phyloP scores from a whole-genome alignment of 2,113 vertebrate genomes.

The Sylvicapra grimmia region DNA sequence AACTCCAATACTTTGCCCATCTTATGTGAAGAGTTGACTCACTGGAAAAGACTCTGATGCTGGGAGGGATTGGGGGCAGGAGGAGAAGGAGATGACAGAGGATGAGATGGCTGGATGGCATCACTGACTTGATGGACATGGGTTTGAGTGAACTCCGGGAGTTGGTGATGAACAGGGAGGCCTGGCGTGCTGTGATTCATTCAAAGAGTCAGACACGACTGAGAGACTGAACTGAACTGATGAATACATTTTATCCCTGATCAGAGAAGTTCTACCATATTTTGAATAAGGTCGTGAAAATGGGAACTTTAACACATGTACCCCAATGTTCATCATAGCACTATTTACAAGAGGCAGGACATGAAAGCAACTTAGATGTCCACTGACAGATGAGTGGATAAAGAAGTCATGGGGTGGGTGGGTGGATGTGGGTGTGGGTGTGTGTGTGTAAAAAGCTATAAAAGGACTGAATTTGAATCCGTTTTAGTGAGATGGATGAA shows the following conservation, averaged over 20 bases:
- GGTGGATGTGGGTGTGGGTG: too few relatives aligned
- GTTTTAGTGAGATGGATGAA: not conserved
- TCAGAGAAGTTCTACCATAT: not conserved
- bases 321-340: not conserved
- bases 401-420: not conserved
- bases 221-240: too few relatives aligned
- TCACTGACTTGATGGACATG: too few relatives aligned
- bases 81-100: too few relatives aligned
- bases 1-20: too few relatives aligned
- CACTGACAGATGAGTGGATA: not conserved
- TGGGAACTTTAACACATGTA: not conserved
- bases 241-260: not conserved
- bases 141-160: too few relatives aligned
- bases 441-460: not conserved
- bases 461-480: not conserved
- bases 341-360: not conserved
- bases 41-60: too few relatives aligned
- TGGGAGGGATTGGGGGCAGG: too few relatives aligned
- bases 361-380: not conserved
- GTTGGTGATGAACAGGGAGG: too few relatives aligned
- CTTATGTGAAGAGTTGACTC: too few relatives aligned
- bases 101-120: too few relatives aligned
- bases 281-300: not conserved
- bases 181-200: too few relatives aligned
- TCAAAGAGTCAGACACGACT: rapidly evolving